Percentiles rank a stretch among this genome's conserved stretches.
phyloP scores from a whole-genome alignment of 1,140 invertebrate species.

The Forficula auricularia region DNA sequence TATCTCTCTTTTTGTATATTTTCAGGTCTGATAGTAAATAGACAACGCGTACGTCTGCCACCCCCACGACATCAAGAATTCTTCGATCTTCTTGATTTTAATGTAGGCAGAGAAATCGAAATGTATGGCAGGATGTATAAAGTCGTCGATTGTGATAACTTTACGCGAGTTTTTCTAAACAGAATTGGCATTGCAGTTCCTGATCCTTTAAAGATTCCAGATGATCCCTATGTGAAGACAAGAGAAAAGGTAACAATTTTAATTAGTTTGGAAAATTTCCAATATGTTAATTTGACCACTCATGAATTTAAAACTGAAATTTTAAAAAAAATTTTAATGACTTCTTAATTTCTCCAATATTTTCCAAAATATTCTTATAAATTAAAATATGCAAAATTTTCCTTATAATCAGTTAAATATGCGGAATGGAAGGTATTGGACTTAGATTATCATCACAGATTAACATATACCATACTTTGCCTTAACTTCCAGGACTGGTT shows the following conservation, averaged over 20 bases:
- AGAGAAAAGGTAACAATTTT: constrained; percentile 23
- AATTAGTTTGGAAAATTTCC: constrained; percentile 1
- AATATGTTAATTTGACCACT: constrained; percentile 7
- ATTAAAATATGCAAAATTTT: no score
- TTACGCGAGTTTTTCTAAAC: constrained; percentile 67
- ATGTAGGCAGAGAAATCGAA: constrained; percentile 54
- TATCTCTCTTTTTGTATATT: no score
- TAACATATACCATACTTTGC: no score
- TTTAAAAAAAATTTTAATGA: neutral
- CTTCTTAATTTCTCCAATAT: no score
- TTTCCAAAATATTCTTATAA: no score
- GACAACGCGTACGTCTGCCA: constrained; percentile 58
- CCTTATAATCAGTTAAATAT: no score
- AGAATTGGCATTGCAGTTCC: constrained; percentile 66
- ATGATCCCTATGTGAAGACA: constrained; percentile 33
- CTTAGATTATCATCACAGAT: no score
- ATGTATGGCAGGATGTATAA: constrained; percentile 62
- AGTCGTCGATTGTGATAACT: constrained; percentile 67
- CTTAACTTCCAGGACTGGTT: no score
- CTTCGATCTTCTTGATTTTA: constrained; percentile 57
- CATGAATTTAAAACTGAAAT: no score
- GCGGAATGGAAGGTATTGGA: no score
- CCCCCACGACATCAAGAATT: constrained; percentile 45
- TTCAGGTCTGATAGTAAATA: constrained; percentile 47
- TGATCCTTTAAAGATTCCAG: constrained; percentile 40